phyloP scores from a whole-genome alignment of 2,888 invertebrate genomes.

The Hirtodrosophila cameraria region DNA sequence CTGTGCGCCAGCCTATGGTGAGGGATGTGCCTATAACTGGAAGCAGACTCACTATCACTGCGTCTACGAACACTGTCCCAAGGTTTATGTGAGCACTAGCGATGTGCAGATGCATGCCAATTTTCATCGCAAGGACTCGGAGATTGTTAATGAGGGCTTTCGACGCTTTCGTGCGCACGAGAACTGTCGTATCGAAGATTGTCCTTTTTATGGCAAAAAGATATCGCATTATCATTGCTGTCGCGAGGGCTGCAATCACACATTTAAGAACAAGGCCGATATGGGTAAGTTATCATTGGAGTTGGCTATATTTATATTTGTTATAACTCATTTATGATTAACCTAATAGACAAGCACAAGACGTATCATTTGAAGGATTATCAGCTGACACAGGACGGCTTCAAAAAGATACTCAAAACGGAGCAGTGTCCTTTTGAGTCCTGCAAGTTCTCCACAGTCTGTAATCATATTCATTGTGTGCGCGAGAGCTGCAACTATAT shows the following conservation, averaged over 20 bases:
- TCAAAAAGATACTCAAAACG: constrained; percentile 99
- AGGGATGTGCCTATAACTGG: constrained; percentile 93
- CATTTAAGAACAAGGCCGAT: constrained; percentile 99
- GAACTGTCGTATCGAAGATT: constrained; percentile 95
- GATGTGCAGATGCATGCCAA: constrained; percentile 99
- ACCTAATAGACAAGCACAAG: constrained; percentile 97
- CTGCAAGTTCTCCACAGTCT: constrained; percentile 96
- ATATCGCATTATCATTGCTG: constrained; percentile 99
- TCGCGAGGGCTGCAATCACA: constrained; percentile 94
- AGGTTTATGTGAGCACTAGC: constrained; percentile 98
- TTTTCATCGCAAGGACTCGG: constrained; percentile 98
- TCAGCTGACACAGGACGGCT: constrained; percentile 96
- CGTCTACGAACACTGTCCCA: constrained; percentile 96
- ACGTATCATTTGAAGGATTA: constrained; percentile 99
- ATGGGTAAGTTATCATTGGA: constrained; percentile 91
- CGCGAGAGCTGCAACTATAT: constrained; percentile 97
- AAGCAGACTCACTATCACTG: constrained; percentile 91
- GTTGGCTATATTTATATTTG: too few species aligned
- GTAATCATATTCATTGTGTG: constrained; percentile 99
- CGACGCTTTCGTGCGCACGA: constrained; percentile 98
- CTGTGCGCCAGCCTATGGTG: constrained; percentile 92
- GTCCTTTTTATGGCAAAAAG: constrained; percentile 96
- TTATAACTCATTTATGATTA: constrained; percentile 19
- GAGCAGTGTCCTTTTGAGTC: constrained; percentile 96
- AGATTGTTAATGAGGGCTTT: constrained; percentile 98